These are phyloP conservation scores for Phragmatobia fuliginosa DNA, from an alignment of 2,888 invertebrate genomes.

Conservation along the genomic window DNA sequence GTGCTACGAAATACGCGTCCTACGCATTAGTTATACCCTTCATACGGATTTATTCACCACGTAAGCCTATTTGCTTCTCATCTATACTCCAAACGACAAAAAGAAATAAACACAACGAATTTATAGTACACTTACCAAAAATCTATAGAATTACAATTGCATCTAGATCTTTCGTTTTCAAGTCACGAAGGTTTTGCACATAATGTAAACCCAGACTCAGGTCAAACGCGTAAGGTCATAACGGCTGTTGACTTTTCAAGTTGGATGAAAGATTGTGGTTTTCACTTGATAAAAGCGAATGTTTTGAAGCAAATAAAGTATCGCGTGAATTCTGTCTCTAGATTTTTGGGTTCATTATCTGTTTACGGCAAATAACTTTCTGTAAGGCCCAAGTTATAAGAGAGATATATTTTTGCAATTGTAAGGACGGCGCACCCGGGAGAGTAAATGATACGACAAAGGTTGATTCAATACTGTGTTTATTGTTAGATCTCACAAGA, in stretches of 20 bases:
- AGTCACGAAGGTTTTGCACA: constrained; percentile 45
- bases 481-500: no score
- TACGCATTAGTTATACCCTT: constrained; percentile 27
- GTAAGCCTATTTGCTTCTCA: constrained; percentile 30
- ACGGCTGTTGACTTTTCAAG: constrained; percentile 26
- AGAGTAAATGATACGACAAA: no score
- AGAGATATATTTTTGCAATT: neutral
- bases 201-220: constrained; percentile 22
- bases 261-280: constrained; percentile 20
- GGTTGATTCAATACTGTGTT: no score
- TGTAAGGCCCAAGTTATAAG: constrained; percentile 30
- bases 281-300: constrained; percentile 11
- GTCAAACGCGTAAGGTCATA: constrained; percentile 37
- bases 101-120: constrained; percentile 42
- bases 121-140: constrained; percentile 38
- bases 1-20: constrained; percentile 42
- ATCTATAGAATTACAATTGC: constrained; percentile 44
- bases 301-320: constrained; percentile 45
- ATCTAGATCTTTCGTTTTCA: constrained; percentile 39
- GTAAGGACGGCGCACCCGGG: no score
- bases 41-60: constrained; percentile 36
- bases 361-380: constrained; percentile 61
- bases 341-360: constrained; percentile 63
- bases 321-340: constrained; percentile 42
- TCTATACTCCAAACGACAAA: constrained; percentile 38